Conservation (phyloP, 2,888 invertebrate species). For the Amphimallon solstitiale region DNA sequence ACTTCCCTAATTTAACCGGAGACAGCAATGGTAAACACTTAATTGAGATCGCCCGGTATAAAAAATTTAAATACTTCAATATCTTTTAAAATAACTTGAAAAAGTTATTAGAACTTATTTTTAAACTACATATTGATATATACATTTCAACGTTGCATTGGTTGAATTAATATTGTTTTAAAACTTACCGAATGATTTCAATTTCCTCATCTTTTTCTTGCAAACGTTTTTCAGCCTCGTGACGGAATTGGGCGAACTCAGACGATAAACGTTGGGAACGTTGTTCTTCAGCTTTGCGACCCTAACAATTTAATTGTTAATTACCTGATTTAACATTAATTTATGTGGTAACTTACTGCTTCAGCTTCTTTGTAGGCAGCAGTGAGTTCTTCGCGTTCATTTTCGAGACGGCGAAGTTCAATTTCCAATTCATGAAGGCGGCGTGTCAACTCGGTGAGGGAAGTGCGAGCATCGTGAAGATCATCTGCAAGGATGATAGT, state of each 20-base stretch:
- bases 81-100: no score
- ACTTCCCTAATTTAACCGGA: no score
- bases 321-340: neutral
- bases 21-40: no score
- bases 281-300: conserved; percentile 97
- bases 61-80: no score
- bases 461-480: conserved; percentile 92
- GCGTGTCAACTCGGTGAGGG: conserved; percentile 94
- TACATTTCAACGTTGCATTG: no score
- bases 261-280: conserved; percentile 92
- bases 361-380: conserved; percentile 99
- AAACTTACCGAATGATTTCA: conserved; percentile 92
- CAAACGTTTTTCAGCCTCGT: conserved; percentile 96
- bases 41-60: no score
- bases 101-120: no score
- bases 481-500: conserved; percentile 82
- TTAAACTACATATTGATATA: no score
- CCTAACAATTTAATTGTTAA: conserved; percentile 66
- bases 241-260: conserved; percentile 93
- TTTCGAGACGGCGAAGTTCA: conserved; percentile 97
- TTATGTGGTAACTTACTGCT: conserved; percentile 77
- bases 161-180: no score
- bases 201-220: conserved; percentile 99
- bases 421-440: conserved; percentile 97
- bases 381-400: conserved; percentile 98